Conservation (phyloP, 2,797 vertebrate species). For the Momotus momota region DNA sequence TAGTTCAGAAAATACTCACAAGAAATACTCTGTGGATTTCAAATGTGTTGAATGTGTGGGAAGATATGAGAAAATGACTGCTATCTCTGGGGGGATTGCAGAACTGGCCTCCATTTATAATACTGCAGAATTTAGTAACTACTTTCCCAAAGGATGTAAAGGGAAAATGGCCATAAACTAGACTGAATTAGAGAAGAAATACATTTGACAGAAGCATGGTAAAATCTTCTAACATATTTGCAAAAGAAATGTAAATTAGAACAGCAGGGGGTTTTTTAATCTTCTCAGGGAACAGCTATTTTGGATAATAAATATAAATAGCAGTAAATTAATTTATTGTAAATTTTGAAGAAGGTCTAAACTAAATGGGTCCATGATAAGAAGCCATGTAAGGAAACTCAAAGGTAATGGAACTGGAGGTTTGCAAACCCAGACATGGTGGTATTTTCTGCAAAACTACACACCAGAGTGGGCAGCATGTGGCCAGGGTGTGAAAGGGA, state of each 20-base stretch:
- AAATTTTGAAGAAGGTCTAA: background rate
- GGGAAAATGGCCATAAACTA: slow-evolving; percentile 61
- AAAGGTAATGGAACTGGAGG: background rate
- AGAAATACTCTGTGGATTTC: slow-evolving; percentile 70
- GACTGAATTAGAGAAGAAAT: slow-evolving; percentile 51
- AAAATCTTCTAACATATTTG: slow-evolving; percentile 38
- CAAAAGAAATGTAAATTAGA: slow-evolving; percentile 36
- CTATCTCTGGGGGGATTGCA: slow-evolving; percentile 62
- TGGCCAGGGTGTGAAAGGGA: background rate
- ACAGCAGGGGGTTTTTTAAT: background rate
- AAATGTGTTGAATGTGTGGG: slow-evolving; percentile 71
- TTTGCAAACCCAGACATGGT: background rate
- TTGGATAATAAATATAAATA: slow-evolving; percentile 12
- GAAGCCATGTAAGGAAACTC: background rate
- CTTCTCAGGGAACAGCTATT: background rate
- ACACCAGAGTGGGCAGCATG: background rate
- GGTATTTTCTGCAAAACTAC: background rate
- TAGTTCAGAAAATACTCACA: slow-evolving; percentile 60
- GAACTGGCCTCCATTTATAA: slow-evolving; percentile 71
- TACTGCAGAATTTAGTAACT: slow-evolving; percentile 65
- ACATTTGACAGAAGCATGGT: background rate
- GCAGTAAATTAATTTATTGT: background rate
- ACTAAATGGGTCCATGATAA: background rate
- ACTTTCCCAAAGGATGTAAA: slow-evolving; percentile 56
- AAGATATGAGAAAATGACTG: slow-evolving; percentile 71